These are phyloP conservation scores for Plebejus argus DNA, from an alignment of 2,888 invertebrate genomes.

Conservation along the genomic window DNA sequence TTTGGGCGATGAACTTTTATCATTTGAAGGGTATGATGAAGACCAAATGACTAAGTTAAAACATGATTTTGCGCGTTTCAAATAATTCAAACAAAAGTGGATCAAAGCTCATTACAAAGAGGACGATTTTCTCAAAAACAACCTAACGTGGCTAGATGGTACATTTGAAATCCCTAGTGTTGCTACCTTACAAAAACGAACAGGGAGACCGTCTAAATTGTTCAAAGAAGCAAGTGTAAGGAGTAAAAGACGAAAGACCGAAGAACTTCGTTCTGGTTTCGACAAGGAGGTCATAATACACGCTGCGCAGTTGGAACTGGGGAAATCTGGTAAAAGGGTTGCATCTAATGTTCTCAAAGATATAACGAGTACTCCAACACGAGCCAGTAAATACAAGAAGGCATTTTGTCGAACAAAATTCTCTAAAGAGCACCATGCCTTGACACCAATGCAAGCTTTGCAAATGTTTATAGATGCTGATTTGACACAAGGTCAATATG, in stretches of 20 bases:
- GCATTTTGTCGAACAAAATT: background rate
- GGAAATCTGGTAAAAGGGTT: conserved; percentile 24
- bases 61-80: too few relatives aligned
- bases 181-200: background rate
- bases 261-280: conserved; percentile 16
- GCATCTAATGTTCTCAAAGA: conserved; percentile 33
- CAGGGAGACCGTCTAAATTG: conserved; percentile 26
- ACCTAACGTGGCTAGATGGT: too few relatives aligned
- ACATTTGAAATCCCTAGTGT: too few relatives aligned
- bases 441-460: conserved; percentile 37
- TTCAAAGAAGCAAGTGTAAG: conserved; percentile 27
- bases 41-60: too few relatives aligned
- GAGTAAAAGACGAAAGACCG: conserved; percentile 33
- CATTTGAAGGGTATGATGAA: too few relatives aligned
- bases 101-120: too few relatives aligned
- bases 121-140: too few relatives aligned
- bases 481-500: conserved; percentile 42
- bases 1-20: too few relatives aligned
- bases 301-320: background rate
- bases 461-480: conserved; percentile 41
- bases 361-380: conserved; percentile 26
- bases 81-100: too few relatives aligned
- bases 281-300: background rate
- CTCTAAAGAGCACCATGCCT: background rate
- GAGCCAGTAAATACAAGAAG: conserved; percentile 20